These are phyloP conservation scores for Drosophila cardini DNA, from an alignment of 1,140 invertebrate species.

Conservation along the genomic window DNA sequence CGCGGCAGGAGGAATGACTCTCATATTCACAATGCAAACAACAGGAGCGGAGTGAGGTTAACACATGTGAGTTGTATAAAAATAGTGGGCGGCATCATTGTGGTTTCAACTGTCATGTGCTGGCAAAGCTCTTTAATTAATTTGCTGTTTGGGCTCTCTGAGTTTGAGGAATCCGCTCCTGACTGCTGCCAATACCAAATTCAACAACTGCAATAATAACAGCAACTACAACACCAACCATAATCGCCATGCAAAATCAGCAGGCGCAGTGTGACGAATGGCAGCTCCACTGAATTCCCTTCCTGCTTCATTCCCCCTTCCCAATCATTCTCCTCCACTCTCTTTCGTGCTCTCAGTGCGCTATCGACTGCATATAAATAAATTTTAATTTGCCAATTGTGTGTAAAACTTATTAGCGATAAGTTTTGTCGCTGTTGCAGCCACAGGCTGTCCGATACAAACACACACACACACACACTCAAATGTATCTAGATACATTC, in stretches of 20 bases:
- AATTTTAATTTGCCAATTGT: slow-evolving; percentile 80
- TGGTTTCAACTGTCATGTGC: too few species aligned
- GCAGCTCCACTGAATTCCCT: neutral
- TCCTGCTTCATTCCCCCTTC: neutral
- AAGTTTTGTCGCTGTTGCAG: slow-evolving; percentile 61
- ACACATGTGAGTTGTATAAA: neutral
- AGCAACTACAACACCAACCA: slow-evolving; percentile 35
- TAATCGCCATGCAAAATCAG: slow-evolving; percentile 47
- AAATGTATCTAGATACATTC: slow-evolving; percentile 33
- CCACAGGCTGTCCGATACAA: slow-evolving; percentile 23
- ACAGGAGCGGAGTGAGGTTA: slow-evolving; percentile 27
- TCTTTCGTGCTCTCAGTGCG: neutral
- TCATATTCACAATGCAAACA: slow-evolving; percentile 1
- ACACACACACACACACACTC: neutral
- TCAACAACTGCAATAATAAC: slow-evolving; percentile 38
- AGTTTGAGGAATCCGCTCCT: slow-evolving; percentile 22
- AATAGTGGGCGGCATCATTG: too few species aligned
- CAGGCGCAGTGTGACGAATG: slow-evolving; percentile 52
- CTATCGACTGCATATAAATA: slow-evolving; percentile 64
- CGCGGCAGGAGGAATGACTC: neutral
- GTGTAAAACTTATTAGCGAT: slow-evolving; percentile 78
- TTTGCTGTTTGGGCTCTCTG: neutral
- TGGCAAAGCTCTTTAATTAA: neutral
- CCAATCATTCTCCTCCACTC: neutral
- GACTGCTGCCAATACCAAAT: slow-evolving; percentile 11